Conservation (phyloP, 2,797 vertebrate genomes). For the Liparis tanakae region DNA sequence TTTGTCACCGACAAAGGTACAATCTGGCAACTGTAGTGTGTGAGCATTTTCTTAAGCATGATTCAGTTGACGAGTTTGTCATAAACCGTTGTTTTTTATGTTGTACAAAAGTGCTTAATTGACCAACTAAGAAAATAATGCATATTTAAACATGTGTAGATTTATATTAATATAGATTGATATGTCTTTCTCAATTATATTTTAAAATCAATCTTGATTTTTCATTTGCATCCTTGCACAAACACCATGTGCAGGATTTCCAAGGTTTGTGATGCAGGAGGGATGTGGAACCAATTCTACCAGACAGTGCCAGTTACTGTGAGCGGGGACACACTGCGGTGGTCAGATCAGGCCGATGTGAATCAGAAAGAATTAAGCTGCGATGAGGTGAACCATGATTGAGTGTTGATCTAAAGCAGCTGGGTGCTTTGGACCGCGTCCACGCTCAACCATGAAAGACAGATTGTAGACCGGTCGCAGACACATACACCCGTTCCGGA, state of each 20-base stretch:
- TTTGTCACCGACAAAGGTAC: conserved; percentile 18
- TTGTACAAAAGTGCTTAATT: background rate
- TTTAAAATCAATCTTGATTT: conserved; percentile 31
- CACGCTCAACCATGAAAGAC: conserved; percentile 68
- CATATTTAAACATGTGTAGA: background rate
- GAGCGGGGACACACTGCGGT: conserved; percentile 57
- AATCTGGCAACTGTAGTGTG: conserved; percentile 20
- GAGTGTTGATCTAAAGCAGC: conserved; percentile 79
- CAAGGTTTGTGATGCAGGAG: conserved; percentile 50
- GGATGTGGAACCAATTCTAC: conserved; percentile 56
- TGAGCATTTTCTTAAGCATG: background rate
- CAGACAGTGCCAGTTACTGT: conserved; percentile 56
- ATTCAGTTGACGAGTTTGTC: conserved; percentile 18
- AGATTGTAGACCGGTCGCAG: conserved; percentile 58
- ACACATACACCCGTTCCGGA: conserved; percentile 40
- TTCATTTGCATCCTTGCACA: conserved; percentile 47
- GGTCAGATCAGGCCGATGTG: conserved; percentile 60
- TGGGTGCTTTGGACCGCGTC: conserved; percentile 71
- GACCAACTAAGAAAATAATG: background rate
- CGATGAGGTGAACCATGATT: conserved; percentile 74
- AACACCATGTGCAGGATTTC: conserved; percentile 35
- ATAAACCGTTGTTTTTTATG: background rate
- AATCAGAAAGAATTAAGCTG: conserved; percentile 71
- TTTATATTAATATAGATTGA: background rate
- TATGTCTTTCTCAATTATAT: conserved; percentile 8